Conservation (phyloP, 2,797 vertebrate species). For the Phataginus tetradactyla region DNA sequence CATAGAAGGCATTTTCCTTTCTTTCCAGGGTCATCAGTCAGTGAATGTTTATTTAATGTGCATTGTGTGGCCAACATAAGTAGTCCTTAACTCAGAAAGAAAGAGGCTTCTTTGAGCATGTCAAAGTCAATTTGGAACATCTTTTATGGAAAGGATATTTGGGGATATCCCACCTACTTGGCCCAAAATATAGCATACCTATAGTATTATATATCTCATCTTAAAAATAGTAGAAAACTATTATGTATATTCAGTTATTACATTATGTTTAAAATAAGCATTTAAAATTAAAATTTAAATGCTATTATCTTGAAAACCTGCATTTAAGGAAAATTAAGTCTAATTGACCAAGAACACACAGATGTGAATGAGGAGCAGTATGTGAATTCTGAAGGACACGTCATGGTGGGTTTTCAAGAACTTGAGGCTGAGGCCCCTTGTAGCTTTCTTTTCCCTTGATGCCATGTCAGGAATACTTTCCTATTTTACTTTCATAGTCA, state of each 20-base stretch:
- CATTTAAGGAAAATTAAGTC: neutral
- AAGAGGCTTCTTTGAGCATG: neutral
- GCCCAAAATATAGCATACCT: neutral
- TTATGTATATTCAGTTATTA: neutral
- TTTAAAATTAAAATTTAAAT: slow-evolving; percentile 15
- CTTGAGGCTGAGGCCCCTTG: neutral
- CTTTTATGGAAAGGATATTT: neutral
- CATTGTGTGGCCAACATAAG: neutral
- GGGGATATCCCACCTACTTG: neutral
- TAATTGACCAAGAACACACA: neutral
- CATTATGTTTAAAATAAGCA: neutral
- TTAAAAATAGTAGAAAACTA: neutral
- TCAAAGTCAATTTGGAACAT: neutral
- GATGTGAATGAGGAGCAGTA: neutral
- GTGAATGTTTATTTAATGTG: neutral
- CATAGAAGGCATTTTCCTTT: neutral
- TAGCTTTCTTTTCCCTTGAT: neutral
- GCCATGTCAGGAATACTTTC: neutral
- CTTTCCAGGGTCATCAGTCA: neutral
- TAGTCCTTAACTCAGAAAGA: neutral
- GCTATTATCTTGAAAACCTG: neutral
- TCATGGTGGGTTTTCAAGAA: neutral
- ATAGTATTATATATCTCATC: neutral
- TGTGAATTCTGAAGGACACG: neutral
- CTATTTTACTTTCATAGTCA: neutral